Evolutionary conservation across 2,888 invertebrate species (phyloP).

Genomic region (Margaritifera margaritifera): DNA sequence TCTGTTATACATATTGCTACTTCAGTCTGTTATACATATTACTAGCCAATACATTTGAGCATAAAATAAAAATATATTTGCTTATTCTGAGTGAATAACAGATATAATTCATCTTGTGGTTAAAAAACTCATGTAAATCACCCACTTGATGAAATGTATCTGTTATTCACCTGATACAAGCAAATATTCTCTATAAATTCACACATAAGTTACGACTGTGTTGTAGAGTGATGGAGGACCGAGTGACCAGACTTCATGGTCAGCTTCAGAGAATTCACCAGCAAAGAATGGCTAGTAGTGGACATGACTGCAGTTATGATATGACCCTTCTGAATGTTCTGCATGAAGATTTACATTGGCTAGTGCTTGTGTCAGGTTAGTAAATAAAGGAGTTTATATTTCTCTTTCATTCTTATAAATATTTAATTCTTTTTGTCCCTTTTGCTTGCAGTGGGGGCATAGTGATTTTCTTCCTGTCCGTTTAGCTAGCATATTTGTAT

Average conservation of each 20-base stretch:
- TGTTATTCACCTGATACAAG: no score
- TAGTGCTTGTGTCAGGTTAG: conserved; percentile 80
- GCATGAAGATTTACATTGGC: conserved; percentile 94
- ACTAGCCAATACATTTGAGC: no score
- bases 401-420: background rate
- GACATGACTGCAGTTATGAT: conserved; percentile 46
- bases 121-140: no score
- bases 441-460: background rate
- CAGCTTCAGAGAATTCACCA: conserved; percentile 73
- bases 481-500: background rate
- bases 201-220: background rate
- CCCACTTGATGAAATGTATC: no score
- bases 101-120: no score
- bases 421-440: background rate
- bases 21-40: no score
- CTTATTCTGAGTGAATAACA: no score
- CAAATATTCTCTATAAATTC: no score
- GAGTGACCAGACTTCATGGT: conserved; percentile 77
- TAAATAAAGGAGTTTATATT: background rate
- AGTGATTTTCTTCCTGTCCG: background rate
- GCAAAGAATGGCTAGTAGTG: conserved; percentile 46
- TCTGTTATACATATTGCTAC: no score
- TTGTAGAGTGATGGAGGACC: conserved; percentile 79
- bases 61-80: no score
- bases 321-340: conserved; percentile 77